Evolutionary conservation across 2,888 invertebrate genomes (phyloP).

Genomic region (Drosophila limbata): DNA sequence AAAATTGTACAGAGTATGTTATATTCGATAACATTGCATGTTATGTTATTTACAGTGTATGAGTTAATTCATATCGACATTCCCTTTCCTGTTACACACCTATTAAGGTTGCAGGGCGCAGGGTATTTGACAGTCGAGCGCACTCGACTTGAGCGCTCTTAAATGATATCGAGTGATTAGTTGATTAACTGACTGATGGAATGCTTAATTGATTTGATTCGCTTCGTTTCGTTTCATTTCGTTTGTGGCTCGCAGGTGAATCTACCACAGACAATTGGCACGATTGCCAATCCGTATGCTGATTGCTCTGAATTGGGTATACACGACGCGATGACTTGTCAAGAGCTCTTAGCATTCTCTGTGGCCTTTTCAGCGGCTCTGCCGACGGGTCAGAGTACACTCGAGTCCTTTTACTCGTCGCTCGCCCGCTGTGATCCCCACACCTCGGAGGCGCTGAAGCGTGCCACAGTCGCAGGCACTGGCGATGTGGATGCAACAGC

Average conservation of each 20-base stretch:
- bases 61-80: no score
- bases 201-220: neutral
- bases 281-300: constrained; percentile 84
- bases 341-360: constrained; percentile 95
- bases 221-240: no score
- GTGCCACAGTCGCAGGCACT: constrained; percentile 77
- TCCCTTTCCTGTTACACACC: no score
- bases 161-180: neutral
- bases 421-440: constrained; percentile 90
- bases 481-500: constrained; percentile 64
- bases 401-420: constrained; percentile 93
- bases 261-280: constrained; percentile 86
- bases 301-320: constrained; percentile 87
- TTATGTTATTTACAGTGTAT: no score
- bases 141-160: neutral
- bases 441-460: constrained; percentile 82
- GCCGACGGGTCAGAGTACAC: constrained; percentile 93
- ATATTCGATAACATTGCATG: no score
- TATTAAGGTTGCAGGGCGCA: neutral
- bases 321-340: constrained; percentile 88
- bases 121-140: neutral
- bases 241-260: no score
- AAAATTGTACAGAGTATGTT: no score
- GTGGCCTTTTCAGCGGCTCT: constrained; percentile 96
- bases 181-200: neutral